phyloP scores from a whole-genome alignment of 2,113 vertebrate genomes.

The Amphilophus citrinellus region DNA sequence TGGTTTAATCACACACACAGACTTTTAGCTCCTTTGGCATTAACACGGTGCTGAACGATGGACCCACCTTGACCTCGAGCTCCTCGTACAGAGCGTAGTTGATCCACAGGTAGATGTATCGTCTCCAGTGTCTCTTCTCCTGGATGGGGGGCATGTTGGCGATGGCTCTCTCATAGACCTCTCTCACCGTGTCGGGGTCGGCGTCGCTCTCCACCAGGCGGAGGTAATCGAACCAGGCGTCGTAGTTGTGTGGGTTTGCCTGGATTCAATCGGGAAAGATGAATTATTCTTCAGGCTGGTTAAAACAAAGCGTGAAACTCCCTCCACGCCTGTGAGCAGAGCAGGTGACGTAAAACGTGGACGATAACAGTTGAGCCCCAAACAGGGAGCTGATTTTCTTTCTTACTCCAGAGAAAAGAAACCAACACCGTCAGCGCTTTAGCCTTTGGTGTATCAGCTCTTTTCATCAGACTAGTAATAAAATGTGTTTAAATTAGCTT shows the following conservation, averaged over 20 bases:
- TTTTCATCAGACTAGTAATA: no score
- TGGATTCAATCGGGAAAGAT: conserved; percentile 43
- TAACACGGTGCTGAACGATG: not conserved
- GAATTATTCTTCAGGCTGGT: no score
- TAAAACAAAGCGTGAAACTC: no score
- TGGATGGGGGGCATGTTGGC: conserved; percentile 93
- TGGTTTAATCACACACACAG: not conserved
- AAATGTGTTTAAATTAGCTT: no score
- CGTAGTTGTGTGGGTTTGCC: conserved; percentile 98
- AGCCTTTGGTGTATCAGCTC: no score
- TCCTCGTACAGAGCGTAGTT: conserved; percentile 97
- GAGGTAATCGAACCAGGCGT: conserved; percentile 97
- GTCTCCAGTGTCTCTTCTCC: conserved; percentile 97
- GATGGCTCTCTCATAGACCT: conserved; percentile 96
- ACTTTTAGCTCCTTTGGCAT: not conserved
- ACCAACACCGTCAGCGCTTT: not conserved
- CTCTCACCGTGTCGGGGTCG: conserved; percentile 87
- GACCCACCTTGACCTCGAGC: conserved; percentile 91
- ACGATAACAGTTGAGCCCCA: not conserved
- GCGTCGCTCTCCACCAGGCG: conserved; percentile 94
- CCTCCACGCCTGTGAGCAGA: not conserved
- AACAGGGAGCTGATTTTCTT: not conserved
- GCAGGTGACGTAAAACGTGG: not conserved
- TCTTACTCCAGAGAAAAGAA: not conserved
- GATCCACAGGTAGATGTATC: conserved; percentile 98